Evolutionary conservation across 2,888 invertebrate species (phyloP).

Genomic region (Parochlus steinenii): DNA sequence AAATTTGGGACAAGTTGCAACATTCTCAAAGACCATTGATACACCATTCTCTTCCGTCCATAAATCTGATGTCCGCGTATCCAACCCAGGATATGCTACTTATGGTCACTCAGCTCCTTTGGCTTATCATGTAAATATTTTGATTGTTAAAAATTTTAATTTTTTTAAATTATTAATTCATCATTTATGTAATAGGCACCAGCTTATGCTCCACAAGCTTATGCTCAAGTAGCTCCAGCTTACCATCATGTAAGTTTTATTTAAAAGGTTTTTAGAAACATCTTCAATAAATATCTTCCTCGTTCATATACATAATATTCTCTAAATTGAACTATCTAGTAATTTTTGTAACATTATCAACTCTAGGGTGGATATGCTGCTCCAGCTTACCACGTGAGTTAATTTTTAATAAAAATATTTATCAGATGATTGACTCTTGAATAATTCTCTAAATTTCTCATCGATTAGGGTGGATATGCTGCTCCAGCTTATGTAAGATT

Average conservation of each 20-base stretch:
- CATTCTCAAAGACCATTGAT: conserved; percentile 50
- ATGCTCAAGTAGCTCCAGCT: conserved; percentile 26
- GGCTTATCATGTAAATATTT: too few species aligned
- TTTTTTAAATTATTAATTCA: neutral
- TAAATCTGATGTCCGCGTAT: conserved; percentile 52
- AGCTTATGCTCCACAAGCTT: conserved; percentile 12
- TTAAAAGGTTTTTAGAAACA: too few species aligned
- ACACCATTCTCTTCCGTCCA: conserved; percentile 56
- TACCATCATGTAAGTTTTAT: too few species aligned
- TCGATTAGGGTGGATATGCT: too few species aligned
- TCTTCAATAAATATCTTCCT: too few species aligned
- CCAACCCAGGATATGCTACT: conserved; percentile 40
- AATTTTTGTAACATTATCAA: too few species aligned
- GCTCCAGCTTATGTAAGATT: conserved; percentile 12
- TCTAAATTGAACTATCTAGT: too few species aligned
- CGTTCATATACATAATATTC: too few species aligned
- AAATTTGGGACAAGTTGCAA: conserved; percentile 51
- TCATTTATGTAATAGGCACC: neutral
- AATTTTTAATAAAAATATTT: conserved; percentile 19
- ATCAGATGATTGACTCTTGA: conserved; percentile 18
- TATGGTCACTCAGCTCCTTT: conserved; percentile 21
- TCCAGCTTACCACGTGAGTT: conserved; percentile 16
- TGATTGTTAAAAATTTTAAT: neutral
- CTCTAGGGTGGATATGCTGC: conserved; percentile 15
- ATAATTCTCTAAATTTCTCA: too few species aligned